Conservation (phyloP, 2,113 vertebrate species). For the Tinamus guttatus region DNA sequence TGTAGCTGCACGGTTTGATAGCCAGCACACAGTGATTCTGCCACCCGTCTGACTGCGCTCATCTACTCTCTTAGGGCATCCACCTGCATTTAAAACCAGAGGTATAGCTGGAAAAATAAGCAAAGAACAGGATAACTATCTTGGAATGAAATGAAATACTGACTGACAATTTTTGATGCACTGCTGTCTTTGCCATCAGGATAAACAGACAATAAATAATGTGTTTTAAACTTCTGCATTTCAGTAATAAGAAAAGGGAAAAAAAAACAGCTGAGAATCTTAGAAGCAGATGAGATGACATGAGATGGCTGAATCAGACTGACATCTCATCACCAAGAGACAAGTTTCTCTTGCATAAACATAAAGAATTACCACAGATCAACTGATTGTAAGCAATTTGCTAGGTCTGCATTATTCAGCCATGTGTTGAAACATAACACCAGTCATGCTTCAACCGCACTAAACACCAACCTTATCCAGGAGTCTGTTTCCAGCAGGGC, state of each 20-base stretch:
- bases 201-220: neutral
- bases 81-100: neutral
- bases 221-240: neutral
- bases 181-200: neutral
- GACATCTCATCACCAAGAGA: neutral
- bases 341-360: neutral
- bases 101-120: neutral
- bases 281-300: neutral
- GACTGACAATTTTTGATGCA: neutral
- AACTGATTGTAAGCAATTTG: neutral
- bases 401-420: neutral
- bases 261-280: neutral
- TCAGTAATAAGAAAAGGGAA: neutral
- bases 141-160: neutral
- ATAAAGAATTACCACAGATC: neutral
- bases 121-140: neutral
- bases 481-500: neutral
- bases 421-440: neutral
- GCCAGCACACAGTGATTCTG: neutral
- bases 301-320: neutral
- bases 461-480: neutral
- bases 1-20: neutral
- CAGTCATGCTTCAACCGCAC: neutral
- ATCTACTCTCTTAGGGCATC: neutral
- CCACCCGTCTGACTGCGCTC: neutral